These are phyloP conservation scores for Chrysodeixis includens DNA, from an alignment of 2,888 invertebrate species.

Conservation along the genomic window DNA sequence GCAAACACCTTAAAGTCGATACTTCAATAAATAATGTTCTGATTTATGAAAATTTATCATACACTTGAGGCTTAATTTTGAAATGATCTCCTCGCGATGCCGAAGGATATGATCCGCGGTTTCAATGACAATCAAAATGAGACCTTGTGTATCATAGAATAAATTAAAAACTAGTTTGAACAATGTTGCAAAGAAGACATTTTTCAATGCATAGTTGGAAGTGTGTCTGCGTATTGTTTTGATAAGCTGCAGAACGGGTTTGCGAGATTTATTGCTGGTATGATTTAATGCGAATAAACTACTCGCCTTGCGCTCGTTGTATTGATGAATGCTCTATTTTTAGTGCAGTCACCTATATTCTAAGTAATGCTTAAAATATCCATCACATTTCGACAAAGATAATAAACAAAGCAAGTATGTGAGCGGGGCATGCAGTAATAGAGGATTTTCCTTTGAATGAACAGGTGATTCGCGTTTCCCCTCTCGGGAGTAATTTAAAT, in stretches of 20 bases:
- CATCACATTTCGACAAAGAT: slow-evolving; percentile 43
- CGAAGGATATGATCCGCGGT: slow-evolving; percentile 66
- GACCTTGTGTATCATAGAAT: slow-evolving; percentile 72
- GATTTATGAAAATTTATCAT: slow-evolving; percentile 89
- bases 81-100: slow-evolving; percentile 76
- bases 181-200: slow-evolving; percentile 72
- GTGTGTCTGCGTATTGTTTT: slow-evolving; percentile 90
- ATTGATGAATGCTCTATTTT: slow-evolving; percentile 86
- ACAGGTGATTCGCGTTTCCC: slow-evolving; percentile 35
- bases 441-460: slow-evolving; percentile 33
- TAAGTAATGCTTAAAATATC: slow-evolving; percentile 54
- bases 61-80: slow-evolving; percentile 88
- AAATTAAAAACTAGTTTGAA: slow-evolving; percentile 67
- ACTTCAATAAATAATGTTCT: slow-evolving; percentile 86
- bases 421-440: slow-evolving; percentile 18
- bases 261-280: slow-evolving; percentile 86
- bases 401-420: slow-evolving; percentile 38
- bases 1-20: slow-evolving; percentile 86
- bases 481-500: slow-evolving; percentile 53
- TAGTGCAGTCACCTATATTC: slow-evolving; percentile 75
- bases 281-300: slow-evolving; percentile 90
- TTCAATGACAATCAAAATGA: slow-evolving; percentile 69
- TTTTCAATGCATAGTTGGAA: slow-evolving; percentile 78
- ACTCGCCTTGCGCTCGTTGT: slow-evolving; percentile 83
- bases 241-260: slow-evolving; percentile 89